A percentile compares a stretch with the other conserved stretches of the same genome.
Evolutionary conservation across 2,888 invertebrate species (phyloP).

Genomic region (Harpagoxenus sublaevis): DNA sequence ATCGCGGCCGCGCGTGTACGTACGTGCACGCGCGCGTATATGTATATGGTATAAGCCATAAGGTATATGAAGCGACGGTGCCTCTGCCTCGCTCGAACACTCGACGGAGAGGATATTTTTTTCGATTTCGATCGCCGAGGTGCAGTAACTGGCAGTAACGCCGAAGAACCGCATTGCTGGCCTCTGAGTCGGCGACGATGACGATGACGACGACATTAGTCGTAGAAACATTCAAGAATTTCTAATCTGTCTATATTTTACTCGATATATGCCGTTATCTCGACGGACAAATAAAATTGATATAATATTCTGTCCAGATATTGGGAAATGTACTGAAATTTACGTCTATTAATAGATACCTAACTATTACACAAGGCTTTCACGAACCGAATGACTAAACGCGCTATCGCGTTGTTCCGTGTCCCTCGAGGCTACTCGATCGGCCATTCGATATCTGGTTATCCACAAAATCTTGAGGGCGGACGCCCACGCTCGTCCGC

Average conservation of each 20-base stretch:
- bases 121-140: constrained; percentile 79
- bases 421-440: constrained; percentile 54
- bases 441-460: constrained; percentile 68
- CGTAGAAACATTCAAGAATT: neutral
- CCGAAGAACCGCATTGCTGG: constrained; percentile 82
- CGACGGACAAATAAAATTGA: neutral
- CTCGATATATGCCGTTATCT: neutral
- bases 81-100: constrained; percentile 1
- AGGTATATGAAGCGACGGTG: constrained; percentile 23
- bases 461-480: constrained; percentile 69
- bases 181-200: constrained; percentile 78
- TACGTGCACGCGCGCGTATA: neutral
- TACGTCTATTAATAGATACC: neutral
- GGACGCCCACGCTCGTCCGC: constrained; percentile 58
- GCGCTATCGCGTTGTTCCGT: neutral
- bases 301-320: neutral
- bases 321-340: neutral
- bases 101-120: constrained; percentile 72
- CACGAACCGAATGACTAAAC: neutral
- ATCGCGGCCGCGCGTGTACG: constrained; percentile 48
- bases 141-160: constrained; percentile 65
- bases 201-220: constrained; percentile 26
- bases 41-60: neutral
- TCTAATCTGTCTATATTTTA: neutral
- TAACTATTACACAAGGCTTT: neutral